Base-by-base conservation (phyloP, 2,888 invertebrate genomes). In the Arge pagana region DNA sequence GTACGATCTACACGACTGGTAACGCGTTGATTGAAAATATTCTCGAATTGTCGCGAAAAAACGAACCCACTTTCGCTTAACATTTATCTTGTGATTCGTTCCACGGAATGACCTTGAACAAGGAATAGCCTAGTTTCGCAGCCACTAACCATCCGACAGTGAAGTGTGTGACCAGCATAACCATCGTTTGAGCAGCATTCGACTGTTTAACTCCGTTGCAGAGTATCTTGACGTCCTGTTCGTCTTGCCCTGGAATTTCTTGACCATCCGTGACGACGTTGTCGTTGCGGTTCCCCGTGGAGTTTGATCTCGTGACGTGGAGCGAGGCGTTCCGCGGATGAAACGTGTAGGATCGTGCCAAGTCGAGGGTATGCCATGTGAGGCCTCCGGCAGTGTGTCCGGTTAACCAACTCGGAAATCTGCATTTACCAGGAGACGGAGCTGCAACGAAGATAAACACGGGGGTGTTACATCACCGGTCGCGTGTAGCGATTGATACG, bases 351-450 rank as follows among this genome's bases (percentile, higher is more conserved):
- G 90, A 89, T 67, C 87, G 86, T 68, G 87, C 85, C 76, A 90
- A 89, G 82, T 93, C 92, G 70, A 94, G 81, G 39, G 93, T 91
- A 78, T 93, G 92, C 93, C 94, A 94, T 31, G 72, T 76, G 35
- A 74, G 63, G 41, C 75, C 75, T 26, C 59, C 64, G 54, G 61
- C 67, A 18, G 67, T 65, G 66, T 91, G 90, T 68, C 86, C 87
- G 60, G 90, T 90, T 79, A 93, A 83, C 93, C 93, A 94, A 15
- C 83, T 81, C 2, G 93, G 93, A 76, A 93, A 93, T 74, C 89
- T 88, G 77, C 93, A 94, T 78, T 86, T 88, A 74, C 84, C 87
- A 55, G 85, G 82, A 42, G 85, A 83, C 54, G 86, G 83, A 40
- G 86, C 88, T 88, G 81, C 52, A 82, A 78, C 59, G 63, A 21